Base-by-base conservation (phyloP, 2,888 invertebrate genomes). In the Tetragnatha montana region DNA sequence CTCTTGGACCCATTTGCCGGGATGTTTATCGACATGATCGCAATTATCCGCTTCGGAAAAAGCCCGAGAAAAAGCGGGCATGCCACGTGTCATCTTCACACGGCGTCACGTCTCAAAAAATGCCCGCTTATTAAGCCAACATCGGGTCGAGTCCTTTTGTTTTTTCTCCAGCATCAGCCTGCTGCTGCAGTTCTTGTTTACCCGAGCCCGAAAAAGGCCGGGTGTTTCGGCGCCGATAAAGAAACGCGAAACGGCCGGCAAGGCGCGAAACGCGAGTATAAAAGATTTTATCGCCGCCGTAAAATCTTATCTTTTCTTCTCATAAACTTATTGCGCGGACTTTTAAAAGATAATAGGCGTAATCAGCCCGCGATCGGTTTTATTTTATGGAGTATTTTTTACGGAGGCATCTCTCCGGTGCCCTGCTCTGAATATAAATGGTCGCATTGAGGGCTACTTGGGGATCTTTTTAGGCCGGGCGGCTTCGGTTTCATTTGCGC, bases 221-320 rank as follows among this genome's bases (percentile, higher is more conserved):
- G 35, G 84, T 84, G 84, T 75, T 84, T 49, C 35, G 19, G 4
- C 17, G 22, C 51, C 78, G 85, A 85, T 85, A 85, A 85, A 85
- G 85, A 85, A 85, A 85, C 79, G 78, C 69, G 70, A 78, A 79
- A 78, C 76, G 78, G 79, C 50, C 21, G 70, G 47, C 73, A 74
- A 71, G 50, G 22, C 35, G 60, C 50, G 49, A 51, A 82, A 60
- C 12, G 71, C 49, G 85, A 79, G 60, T 71, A 85, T 85, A 85
- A 85, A 85, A 85, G 85, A 85, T 85, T 85, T 85, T 85, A 85
- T 85, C 85, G 71, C 71, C 21, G 85, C 71, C 70, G 78, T 85
- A 85, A 85, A 85, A 78, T 85, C 85, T 85, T 85, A 85, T 85
- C 85, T 85, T 79, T 85, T 85, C 78, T 78, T 85, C 84, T 76